A percentile compares a stretch with the other conserved stretches of the same genome.
Conservation (phyloP, 1,140 invertebrate species). For the Aphidius gifuensis region DNA sequence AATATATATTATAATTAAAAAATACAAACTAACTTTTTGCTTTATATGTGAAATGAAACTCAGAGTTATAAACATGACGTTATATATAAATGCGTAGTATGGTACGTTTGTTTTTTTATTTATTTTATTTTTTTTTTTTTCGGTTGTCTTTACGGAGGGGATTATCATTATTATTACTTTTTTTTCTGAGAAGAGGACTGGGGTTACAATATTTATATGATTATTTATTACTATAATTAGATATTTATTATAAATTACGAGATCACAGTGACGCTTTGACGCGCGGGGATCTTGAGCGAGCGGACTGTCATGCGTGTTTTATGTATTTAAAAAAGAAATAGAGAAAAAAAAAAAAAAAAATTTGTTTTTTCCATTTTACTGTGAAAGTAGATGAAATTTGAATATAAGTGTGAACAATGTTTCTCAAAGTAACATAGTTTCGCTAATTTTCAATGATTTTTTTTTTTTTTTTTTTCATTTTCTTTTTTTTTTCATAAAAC, state of each 20-base stretch:
- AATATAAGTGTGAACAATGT: conserved; percentile 1
- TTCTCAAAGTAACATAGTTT: conserved; percentile 14
- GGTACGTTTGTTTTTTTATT: conserved; percentile 10
- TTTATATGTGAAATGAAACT: conserved; percentile 19
- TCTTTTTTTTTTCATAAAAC: conserved; percentile 17
- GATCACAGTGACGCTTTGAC: conserved; percentile 58
- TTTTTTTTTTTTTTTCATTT: conserved; percentile 19
- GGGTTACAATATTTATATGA: conserved; percentile 51
- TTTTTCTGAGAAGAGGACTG: conserved; percentile 27
- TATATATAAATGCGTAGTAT: conserved; percentile 32
- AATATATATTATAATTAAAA: conserved; percentile 34
- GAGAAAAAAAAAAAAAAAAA: too few species aligned
- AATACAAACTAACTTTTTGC: conserved; percentile 43
- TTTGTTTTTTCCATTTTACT: too few species aligned
- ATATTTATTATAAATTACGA: conserved; percentile 56
- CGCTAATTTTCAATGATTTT: conserved; percentile 24
- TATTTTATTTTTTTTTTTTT: conserved; percentile 10
- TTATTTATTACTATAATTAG: conserved; percentile 53
- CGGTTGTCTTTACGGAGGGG: conserved; percentile 14
- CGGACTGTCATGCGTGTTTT: conserved; percentile 41
- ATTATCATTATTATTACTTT: conserved; percentile 3
- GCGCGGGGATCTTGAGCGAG: conserved; percentile 53
- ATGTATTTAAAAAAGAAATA: neutral
- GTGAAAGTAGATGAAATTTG: neutral
- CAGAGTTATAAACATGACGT: conserved; percentile 24